Conservation (phyloP, 2,888 invertebrate genomes). For the Tiphia femorata region DNA sequence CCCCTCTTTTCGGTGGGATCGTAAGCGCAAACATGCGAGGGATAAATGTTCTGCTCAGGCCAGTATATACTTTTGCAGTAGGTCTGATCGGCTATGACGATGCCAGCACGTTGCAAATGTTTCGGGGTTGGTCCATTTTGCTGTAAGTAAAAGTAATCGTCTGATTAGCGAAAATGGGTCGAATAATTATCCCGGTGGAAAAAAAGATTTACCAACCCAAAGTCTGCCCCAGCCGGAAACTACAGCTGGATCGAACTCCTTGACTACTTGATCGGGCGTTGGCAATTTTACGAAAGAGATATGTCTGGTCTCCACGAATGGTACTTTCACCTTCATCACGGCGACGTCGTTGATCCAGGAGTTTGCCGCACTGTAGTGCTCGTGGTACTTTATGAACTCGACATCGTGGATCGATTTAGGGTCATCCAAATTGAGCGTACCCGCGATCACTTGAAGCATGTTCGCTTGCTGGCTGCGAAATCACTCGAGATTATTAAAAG, state of each 20-base stretch:
- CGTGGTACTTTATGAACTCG: conserved; percentile 20
- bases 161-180: no score
- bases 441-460: conserved; percentile 38
- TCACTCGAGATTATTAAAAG: no score
- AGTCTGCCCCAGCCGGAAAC: conserved; percentile 61
- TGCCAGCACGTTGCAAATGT: conserved; percentile 70
- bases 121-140: conserved; percentile 45
- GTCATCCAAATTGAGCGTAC: conserved; percentile 12
- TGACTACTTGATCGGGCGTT: conserved; percentile 42
- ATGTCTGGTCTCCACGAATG: conserved; percentile 11
- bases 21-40: conserved; percentile 43
- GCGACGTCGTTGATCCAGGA: conserved; percentile 54
- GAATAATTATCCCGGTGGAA: no score
- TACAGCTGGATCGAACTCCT: conserved; percentile 35
- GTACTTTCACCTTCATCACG: conserved; percentile 53
- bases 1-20: conserved; percentile 35
- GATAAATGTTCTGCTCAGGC: conserved; percentile 20
- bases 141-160: no score
- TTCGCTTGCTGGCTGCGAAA: not conserved
- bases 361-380: conserved; percentile 27
- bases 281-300: conserved; percentile 67
- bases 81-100: conserved; percentile 71
- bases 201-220: no score
- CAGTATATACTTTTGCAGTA: conserved; percentile 64
- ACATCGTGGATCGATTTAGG: conserved; percentile 10